Evolutionary conservation across 2,888 invertebrate genomes (phyloP), one percentile per base, ranked within the genome.

Genomic region (Ischnura elegans): DNA sequence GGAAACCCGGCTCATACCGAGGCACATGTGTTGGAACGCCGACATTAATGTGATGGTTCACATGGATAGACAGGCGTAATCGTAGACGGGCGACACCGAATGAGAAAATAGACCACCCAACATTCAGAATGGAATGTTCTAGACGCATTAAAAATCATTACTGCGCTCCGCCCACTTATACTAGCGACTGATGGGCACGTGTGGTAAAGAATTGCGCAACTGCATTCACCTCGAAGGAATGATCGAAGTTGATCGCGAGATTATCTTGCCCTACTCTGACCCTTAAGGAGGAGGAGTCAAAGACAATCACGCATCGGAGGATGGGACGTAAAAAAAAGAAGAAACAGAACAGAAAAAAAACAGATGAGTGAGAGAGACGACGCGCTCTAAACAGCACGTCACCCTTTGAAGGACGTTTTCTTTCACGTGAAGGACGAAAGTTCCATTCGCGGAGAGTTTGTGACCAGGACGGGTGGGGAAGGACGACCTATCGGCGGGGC

Each of bases 381-480:
- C 29, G 36, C 29, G 36, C 36, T 76, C 76, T 76, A 10, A 29
- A 36, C 76, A 76, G 76, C 76, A 36, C 76, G 76, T 76, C 76
- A 76, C 76, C 76, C 76, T 76, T 36, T 25, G 76, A 76, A 76
- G 76, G 76, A 21, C 36, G 76, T 29, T 76, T 36, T n/a, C 36
- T 29, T 76, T 36, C 76, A 36, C 76, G 76, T 36, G 76, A 76
- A 76, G 76, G 76, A 76, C 76, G 76, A 76, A 76, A 76, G 76
- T 36, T 36, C 36, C 76, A 76, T 76, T 76, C 25, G 76, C n/a
- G 76, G 36, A 76, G 76, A 19, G 13, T 51, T 19, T 76, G 76
- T 76, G 25, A 10, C 61, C n/a, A n/a, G 25, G 61, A 61, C 61
- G 61, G 2, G 61, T 8, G 16, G 21, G 61, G 61, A 16, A 8